Evolutionary conservation across 2,888 invertebrate genomes (phyloP), one percentile per base, ranked within the genome.

Genomic region (Hirtodrosophila confusa): DNA sequence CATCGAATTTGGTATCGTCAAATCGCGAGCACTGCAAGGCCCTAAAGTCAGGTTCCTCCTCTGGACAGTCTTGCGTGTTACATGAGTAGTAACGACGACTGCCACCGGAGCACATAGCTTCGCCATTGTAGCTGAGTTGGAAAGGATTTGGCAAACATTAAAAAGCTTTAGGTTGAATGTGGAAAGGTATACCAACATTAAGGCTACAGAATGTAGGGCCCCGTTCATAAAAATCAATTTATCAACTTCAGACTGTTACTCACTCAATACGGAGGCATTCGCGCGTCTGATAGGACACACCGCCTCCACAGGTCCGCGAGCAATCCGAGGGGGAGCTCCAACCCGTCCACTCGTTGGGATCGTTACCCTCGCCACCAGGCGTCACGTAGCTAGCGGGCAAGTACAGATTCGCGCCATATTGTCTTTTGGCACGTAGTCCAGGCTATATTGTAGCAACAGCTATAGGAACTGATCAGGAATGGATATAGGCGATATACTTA

Each of bases 271-370:
- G 93, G 62, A 93, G 92, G 91, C 97, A 97, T 90, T 94, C 94
- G 85, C 98, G 93, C 61, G 94, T 94, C 92, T 98, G 97, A 86
- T 94, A 95, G 69, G 97, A 95, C 23, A 98, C 97, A 53, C 99
- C 99, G 10, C 97, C 97, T 0, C 98, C 99, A 90, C 99, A 99
- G 17, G 96, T 94, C 70, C 97, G 93, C 4, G 98, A 97, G 92
- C 99, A 99, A 55, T 95, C 93, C 27, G 95, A 95, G 50, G 96
- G 95, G 40, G 94, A 93, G 9, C 96, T 95, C 97, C 98, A 98
- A 7, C 95, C 95, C 4, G 95, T 94, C 97, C 97, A 97, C 63
- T 93, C 93, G 6, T 57, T 77, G 10, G 95, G 95, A 24, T 93
- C 93, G 8, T 93, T 93, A 7, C 94, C 94, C 74, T 94, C 95